Base-by-base conservation (phyloP, 2,113 vertebrate species). In the Melanerpes formicivorus region DNA sequence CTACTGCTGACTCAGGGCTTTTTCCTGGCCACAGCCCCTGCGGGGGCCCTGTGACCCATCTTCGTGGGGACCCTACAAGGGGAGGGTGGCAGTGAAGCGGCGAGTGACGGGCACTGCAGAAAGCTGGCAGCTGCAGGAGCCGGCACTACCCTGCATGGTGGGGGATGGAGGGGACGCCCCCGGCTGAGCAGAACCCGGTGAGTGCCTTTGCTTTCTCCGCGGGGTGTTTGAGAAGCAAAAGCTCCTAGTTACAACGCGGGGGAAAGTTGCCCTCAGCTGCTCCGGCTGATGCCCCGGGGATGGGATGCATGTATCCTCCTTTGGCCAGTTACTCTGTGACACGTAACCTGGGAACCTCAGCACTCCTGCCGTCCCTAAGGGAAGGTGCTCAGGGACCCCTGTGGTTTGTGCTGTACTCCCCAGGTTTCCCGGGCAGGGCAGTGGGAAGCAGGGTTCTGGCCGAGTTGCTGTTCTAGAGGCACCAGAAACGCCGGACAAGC, bases 1-100 rank as follows among this genome's bases (percentile, higher is more conserved):
- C 58, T 21, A 0, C 66, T 94, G 97, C 96, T 97, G 96, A 96
- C 79, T 96, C 96, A 88, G 95, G 37, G 59, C 10, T 95, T 87
- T 80, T 32, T 37, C 48, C 70, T 8, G 18, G 82, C 64, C 79
- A n/a, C 77, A 6, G 56, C 56, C 11, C 1, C 84, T 50, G 90
- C 11, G 25, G 85, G 80, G 84, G 88, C 93, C 84, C 91, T 78
- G 88, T 97, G 96, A 93, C 87, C 17, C 65, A 17, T 26, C 7
- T 1, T 29, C 44, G 87, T 37, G 76, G 87, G 93, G 29, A 93
- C 89, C 83, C 84, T 40, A 74, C 14, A 2, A 55, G 84, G 88
- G 55, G 69, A 66, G 15, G 50, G 11, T 12, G 81, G 46, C 27
- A 48, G 52, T 1, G 0, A 18, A n/a, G 63, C 72, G 8, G 14